Evolutionary conservation across 2,888 invertebrate genomes (phyloP).

Genomic region (Glyphotaelius pellucidus): DNA sequence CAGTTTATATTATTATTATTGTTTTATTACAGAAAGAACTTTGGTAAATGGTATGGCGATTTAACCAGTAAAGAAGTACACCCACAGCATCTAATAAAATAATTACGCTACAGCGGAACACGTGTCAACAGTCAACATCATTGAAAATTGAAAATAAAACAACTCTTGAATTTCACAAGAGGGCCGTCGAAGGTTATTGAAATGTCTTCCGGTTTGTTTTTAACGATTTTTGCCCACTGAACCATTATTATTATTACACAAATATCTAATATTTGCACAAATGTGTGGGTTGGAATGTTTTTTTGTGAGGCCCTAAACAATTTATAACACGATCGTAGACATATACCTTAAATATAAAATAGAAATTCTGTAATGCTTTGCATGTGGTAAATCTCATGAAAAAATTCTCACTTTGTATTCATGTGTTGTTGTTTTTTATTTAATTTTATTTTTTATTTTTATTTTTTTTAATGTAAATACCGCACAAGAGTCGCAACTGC

Average conservation of each 20-base stretch:
- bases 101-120: conserved; percentile 22
- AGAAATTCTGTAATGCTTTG: background rate
- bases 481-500: too few relatives aligned
- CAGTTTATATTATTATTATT: background rate
- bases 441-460: too few relatives aligned
- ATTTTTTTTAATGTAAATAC: too few relatives aligned
- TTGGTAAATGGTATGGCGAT: conserved; percentile 5
- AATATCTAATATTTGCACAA: background rate
- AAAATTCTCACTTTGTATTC: background rate
- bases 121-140: conserved; percentile 19
- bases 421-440: too few relatives aligned
- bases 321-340: background rate
- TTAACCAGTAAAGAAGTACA: conserved; percentile 45
- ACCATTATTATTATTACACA: background rate
- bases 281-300: background rate
- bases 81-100: conserved; percentile 32
- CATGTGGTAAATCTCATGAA: background rate
- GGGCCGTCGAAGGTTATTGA: background rate
- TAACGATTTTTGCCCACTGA: conserved; percentile 2
- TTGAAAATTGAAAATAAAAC: background rate
- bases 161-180: background rate
- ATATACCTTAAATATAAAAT: background rate
- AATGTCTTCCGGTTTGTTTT: background rate
- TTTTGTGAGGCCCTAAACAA: background rate
- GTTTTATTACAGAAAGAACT: background rate